Evolutionary conservation across 2,888 invertebrate species (phyloP).

Genomic region (Malachius bipustulatus): DNA sequence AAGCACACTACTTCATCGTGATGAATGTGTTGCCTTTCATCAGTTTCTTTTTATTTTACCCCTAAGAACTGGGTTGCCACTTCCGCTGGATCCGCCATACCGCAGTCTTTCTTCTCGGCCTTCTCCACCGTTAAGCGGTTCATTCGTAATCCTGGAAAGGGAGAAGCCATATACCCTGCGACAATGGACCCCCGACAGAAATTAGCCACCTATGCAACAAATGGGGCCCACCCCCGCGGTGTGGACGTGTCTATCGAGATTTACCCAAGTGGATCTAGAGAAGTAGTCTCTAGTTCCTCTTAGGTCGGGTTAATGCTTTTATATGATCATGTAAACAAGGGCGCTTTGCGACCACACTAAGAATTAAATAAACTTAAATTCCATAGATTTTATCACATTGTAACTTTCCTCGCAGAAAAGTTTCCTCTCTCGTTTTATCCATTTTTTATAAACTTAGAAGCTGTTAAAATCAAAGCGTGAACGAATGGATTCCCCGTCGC

Average conservation of each 20-base stretch:
- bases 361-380: no score
- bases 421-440: no score
- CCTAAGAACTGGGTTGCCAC: constrained; percentile 3
- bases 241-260: not conserved
- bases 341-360: no score
- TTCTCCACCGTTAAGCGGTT: constrained; percentile 3
- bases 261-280: constrained; percentile 1
- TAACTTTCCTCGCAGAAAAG: no score
- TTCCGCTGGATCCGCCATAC: constrained; percentile 1
- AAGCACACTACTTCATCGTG: not conserved
- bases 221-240: constrained; percentile 1
- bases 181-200: not conserved
- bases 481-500: no score
- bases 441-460: no score
- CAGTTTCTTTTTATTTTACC: not conserved
- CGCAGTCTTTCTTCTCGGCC: not conserved
- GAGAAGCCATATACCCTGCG: constrained; percentile 1
- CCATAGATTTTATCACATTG: no score
- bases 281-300: not conserved
- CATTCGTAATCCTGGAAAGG: not conserved
- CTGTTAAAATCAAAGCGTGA: no score
- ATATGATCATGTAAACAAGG: not conserved
- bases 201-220: not conserved
- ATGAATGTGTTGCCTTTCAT: constrained; percentile 1
- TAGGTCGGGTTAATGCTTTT: not conserved